Evolutionary conservation across 1,140 invertebrate genomes (phyloP).

Genomic region (Sitobion miscanthi): DNA sequence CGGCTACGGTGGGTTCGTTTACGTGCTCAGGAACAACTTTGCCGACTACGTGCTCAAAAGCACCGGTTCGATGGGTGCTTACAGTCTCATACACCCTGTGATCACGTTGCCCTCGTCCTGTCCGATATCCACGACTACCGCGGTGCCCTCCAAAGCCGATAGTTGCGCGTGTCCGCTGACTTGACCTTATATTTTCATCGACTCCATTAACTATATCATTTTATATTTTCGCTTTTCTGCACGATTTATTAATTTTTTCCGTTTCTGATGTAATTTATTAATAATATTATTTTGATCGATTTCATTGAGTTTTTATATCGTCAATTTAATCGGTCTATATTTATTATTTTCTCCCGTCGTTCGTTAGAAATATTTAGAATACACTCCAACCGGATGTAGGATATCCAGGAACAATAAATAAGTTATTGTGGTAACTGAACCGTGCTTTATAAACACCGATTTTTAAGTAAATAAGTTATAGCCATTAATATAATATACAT

Average conservation of each 20-base stretch:
- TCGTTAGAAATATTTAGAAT: neutral
- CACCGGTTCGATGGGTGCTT: conserved; percentile 64
- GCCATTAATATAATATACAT: neutral
- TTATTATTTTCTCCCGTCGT: neutral
- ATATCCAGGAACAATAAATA: neutral
- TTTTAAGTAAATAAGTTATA: neutral
- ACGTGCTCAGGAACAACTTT: conserved; percentile 70
- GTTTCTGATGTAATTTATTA: neutral
- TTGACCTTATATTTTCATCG: neutral
- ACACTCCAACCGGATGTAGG: neutral
- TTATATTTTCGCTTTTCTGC: neutral
- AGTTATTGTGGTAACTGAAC: neutral
- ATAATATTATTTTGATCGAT: neutral
- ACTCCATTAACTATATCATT: neutral
- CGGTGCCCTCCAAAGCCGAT: neutral
- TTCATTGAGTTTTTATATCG: neutral
- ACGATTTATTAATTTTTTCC: neutral
- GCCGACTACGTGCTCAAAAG: conserved; percentile 69
- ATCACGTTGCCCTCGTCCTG: neutral
- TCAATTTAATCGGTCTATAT: neutral
- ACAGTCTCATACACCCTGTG: conserved; percentile 27
- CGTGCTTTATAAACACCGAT: neutral
- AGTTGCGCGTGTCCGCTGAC: neutral
- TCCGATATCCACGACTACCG: neutral
- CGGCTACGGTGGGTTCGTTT: conserved; percentile 67